A percentile compares a stretch with the other conserved stretches of the same genome.
These are phyloP conservation scores for Ruditapes philippinarum DNA, from an alignment of 1,140 invertebrate genomes.

Conservation along the genomic window DNA sequence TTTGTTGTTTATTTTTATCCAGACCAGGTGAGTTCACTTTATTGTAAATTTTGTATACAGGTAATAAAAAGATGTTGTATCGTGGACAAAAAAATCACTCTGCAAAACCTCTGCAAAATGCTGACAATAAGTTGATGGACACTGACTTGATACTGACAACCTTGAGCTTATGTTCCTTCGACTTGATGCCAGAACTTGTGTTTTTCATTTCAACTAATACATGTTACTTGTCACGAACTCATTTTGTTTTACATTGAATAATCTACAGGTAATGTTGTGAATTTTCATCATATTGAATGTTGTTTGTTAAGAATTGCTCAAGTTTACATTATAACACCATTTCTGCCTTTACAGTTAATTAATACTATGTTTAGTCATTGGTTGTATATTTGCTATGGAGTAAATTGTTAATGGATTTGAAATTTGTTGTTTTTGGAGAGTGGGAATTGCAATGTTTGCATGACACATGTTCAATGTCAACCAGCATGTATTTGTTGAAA, in stretches of 20 bases:
- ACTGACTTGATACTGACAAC: background rate
- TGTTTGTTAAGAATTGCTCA: background rate
- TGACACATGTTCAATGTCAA: background rate
- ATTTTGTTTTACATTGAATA: background rate
- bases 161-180: background rate
- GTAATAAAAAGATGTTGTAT: background rate
- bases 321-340: too few species aligned
- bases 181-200: background rate
- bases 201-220: background rate
- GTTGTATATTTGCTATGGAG: too few species aligned
- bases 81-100: background rate
- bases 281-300: background rate
- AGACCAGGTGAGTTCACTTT: background rate
- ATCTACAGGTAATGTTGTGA: background rate
- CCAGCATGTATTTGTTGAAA: slow-evolving; percentile 6
- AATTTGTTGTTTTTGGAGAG: background rate
- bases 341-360: too few species aligned
- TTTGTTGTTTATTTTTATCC: background rate
- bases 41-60: slow-evolving; percentile 5
- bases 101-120: background rate
- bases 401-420: too few species aligned
- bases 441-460: background rate
- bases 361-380: too few species aligned
- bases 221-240: background rate
- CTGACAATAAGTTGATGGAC: background rate